Evolutionary conservation across 2,797 vertebrate genomes (phyloP).

Genomic region (Aplochiton taeniatus): DNA sequence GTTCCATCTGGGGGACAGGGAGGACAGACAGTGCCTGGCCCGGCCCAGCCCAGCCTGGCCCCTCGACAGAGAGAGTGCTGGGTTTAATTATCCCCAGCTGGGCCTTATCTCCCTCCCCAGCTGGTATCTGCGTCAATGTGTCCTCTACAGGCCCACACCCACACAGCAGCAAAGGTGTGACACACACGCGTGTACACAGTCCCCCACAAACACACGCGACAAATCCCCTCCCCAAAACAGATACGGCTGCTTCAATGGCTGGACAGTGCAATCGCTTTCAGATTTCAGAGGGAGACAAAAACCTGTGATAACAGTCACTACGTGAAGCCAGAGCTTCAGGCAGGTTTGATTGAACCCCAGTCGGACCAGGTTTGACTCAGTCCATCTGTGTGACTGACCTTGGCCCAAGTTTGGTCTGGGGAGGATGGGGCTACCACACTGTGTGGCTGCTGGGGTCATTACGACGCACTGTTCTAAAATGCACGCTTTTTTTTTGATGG

Average conservation of each 20-base stretch:
- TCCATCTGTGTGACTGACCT: conserved; percentile 75
- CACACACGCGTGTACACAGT: background rate
- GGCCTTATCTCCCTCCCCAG: conserved; percentile 72
- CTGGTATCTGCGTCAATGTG: conserved; percentile 68
- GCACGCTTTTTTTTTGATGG: conserved; percentile 67
- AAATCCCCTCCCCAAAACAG: conserved; percentile 42
- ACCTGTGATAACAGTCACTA: conserved; percentile 62
- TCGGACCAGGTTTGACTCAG: conserved; percentile 65
- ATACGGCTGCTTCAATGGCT: conserved; percentile 58
- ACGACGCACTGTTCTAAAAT: conserved; percentile 67
- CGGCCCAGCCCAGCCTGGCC: conserved; percentile 44
- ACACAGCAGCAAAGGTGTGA: conserved; percentile 61
- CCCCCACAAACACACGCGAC: conserved; percentile 26
- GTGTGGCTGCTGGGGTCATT: conserved; percentile 75
- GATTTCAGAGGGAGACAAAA: conserved; percentile 61
- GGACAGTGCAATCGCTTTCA: conserved; percentile 42
- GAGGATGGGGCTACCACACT: conserved; percentile 61
- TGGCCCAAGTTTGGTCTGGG: conserved; percentile 53
- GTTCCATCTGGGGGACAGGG: conserved; percentile 46
- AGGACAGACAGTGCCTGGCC: conserved; percentile 31
- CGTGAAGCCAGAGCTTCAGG: conserved; percentile 55
- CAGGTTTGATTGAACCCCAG: conserved; percentile 67
- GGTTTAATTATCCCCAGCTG: conserved; percentile 79
- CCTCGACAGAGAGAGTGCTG: conserved; percentile 63
- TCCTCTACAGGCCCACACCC: conserved; percentile 63